phyloP scores from a whole-genome alignment of 2,113 vertebrate species.

The Numida meleagris region DNA sequence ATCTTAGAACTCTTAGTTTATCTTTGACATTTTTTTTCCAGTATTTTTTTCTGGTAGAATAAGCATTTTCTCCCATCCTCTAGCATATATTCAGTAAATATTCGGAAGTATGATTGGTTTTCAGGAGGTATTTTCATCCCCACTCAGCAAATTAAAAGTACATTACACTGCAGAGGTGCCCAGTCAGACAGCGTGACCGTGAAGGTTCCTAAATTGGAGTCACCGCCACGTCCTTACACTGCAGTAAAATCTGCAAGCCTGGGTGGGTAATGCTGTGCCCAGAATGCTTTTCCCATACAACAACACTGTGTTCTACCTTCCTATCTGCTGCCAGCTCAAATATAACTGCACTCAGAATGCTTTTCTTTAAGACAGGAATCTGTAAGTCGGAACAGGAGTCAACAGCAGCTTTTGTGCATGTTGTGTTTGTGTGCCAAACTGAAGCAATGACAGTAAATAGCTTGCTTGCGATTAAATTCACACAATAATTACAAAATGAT shows the following conservation, averaged over 20 bases:
- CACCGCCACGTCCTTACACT: background rate
- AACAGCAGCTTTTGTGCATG: background rate
- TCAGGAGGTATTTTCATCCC: background rate
- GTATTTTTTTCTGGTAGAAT: background rate
- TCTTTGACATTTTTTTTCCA: background rate
- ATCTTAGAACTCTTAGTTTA: background rate
- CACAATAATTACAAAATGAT: constrained; percentile 1
- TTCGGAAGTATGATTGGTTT: constrained; percentile 14
- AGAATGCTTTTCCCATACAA: background rate
- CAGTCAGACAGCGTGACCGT: background rate
- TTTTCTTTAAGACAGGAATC: background rate
- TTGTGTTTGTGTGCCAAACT: background rate
- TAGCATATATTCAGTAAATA: background rate
- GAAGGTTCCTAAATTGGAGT: background rate
- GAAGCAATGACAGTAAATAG: constrained; percentile 27
- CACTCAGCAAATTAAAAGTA: background rate
- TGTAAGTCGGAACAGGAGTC: background rate
- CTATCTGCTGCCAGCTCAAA: background rate
- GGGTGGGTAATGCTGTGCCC: background rate
- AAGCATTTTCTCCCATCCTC: background rate
- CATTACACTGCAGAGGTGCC: background rate
- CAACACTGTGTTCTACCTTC: background rate
- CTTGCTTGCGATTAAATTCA: background rate
- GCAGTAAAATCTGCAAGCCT: background rate
- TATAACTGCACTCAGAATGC: background rate